Conservation (phyloP, 2,888 invertebrate genomes). For the Monoplex corrugatus region DNA sequence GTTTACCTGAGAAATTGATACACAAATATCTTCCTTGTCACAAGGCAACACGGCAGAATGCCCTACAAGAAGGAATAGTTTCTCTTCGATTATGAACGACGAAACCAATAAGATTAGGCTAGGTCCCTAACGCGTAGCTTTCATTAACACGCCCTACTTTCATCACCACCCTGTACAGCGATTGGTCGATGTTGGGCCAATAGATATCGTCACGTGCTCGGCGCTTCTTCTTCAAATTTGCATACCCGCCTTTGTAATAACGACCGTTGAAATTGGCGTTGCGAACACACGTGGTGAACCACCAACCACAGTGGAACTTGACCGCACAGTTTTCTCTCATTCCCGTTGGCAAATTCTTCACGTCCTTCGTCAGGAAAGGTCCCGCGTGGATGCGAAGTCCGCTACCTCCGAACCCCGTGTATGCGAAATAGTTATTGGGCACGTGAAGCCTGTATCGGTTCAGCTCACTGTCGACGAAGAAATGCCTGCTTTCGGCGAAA, state of each 20-base stretch:
- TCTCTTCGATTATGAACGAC: too few species aligned
- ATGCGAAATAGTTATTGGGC: constrained; percentile 60
- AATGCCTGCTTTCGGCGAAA: constrained; percentile 58
- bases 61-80: neutral
- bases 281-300: constrained; percentile 62
- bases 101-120: too few species aligned
- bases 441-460: constrained; percentile 56
- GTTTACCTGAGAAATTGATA: neutral
- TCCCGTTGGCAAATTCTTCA: constrained; percentile 30
- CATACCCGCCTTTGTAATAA: constrained; percentile 59
- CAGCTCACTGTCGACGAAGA: constrained; percentile 56
- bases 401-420: constrained; percentile 61
- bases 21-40: neutral
- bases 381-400: constrained; percentile 60
- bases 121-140: constrained; percentile 34
- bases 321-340: constrained; percentile 60
- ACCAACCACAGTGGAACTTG: constrained; percentile 62
- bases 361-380: constrained; percentile 60
- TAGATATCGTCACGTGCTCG: constrained; percentile 59
- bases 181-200: constrained; percentile 61
- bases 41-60: neutral
- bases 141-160: constrained; percentile 54
- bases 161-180: constrained; percentile 57
- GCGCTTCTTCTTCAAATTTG: constrained; percentile 32
- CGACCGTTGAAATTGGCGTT: constrained; percentile 63